Evolutionary conservation across 1,140 invertebrate species (phyloP), one percentile per base, ranked within the genome.

Genomic region (Drosophila arawakana): DNA sequence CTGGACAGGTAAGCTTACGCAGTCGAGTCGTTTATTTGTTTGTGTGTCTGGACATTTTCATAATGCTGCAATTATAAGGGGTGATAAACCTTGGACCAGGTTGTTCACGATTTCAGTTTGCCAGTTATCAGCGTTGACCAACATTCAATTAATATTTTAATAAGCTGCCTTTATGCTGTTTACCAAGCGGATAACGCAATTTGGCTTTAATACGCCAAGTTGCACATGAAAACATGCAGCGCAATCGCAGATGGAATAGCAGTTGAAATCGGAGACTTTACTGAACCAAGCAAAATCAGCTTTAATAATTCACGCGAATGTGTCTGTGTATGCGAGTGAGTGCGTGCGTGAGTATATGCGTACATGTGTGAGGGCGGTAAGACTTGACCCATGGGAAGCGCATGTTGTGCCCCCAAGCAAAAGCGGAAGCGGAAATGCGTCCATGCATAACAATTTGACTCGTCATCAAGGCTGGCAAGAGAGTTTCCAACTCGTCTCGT

Each of bases 141-240:
- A 89, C 81, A 81, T 88, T 89, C 84, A 88, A 88, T 88, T 88
- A 88, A 89, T 89, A 88, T 88, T 88, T 88, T 89, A 88, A 88
- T 84, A 88, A 84, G 84, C 84, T 73, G 84, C 73, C 83, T 88
- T 88, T 84, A 80, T 81, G 84, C 81, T 71, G 67, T 80, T 88
- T 81, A 78, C 73, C 60, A 71, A 68, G 57, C 73, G 80, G 84
- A 89, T 88, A 88, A 90, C 78, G 84, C 71, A 75, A 81, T 89
- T 89, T 80, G 78, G 81, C 78, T 80, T 84, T 84, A 78, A 70
- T 74, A 75, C 77, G 80, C 65, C 52, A 41, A 50, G 58, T 43
- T 67, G 83, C 83, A 79, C 73, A 54, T 65, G 63, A 71, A 73
- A 63, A 34, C 68, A 55, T 13, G 37, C 71, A 72, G 41, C 35